Evolutionary conservation across 2,113 vertebrate species (phyloP).

Genomic region (Pseudopodoces humilis): DNA sequence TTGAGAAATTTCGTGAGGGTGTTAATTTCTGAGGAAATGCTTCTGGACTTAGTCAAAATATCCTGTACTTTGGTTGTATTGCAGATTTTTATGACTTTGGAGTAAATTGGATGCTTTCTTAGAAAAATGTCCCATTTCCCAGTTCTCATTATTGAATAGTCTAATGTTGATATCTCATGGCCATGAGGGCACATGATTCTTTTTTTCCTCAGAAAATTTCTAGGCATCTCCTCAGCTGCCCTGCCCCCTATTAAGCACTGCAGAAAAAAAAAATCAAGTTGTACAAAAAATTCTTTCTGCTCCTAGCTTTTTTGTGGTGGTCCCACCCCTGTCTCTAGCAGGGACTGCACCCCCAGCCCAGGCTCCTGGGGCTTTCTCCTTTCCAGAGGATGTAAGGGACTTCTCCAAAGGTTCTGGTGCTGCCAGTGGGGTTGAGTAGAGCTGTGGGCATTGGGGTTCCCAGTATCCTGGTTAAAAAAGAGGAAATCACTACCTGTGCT

Average conservation of each 20-base stretch:
- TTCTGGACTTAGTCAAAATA: background rate
- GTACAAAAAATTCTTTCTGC: background rate
- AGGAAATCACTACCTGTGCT: background rate
- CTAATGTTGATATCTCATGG: background rate
- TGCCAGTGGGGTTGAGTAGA: background rate
- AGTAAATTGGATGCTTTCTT: background rate
- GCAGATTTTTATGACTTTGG: background rate
- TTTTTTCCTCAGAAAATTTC: background rate
- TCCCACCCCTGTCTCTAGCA: background rate
- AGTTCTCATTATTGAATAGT: background rate
- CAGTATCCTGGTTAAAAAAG: background rate
- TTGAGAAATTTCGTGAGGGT: background rate
- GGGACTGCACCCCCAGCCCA: rapidly evolving
- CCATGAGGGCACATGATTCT: background rate
- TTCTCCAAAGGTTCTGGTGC: background rate
- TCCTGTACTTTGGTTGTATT: background rate
- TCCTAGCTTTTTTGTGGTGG: background rate
- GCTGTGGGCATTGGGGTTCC: background rate
- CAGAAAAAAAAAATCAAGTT: background rate
- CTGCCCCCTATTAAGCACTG: background rate
- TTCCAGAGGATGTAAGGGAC: background rate
- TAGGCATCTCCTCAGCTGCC: background rate
- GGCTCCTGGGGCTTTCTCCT: background rate
- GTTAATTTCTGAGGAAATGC: background rate
- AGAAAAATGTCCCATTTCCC: background rate